These are phyloP conservation scores for Drosophila mayaguana DNA, from an alignment of 2,888 invertebrate genomes.

Conservation along the genomic window DNA sequence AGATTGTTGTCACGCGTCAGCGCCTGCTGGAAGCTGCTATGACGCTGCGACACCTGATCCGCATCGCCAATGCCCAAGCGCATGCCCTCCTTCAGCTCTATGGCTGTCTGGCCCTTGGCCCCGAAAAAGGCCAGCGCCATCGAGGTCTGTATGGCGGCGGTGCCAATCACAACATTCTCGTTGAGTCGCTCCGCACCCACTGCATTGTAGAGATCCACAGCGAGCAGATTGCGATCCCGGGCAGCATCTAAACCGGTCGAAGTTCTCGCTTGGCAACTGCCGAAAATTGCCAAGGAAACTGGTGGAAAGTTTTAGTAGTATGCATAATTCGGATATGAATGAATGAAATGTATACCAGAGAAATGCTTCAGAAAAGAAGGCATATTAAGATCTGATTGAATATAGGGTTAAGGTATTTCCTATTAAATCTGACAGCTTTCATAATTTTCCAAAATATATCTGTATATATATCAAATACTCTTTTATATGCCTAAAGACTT, in stretches of 20 bases:
- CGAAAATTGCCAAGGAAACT: constrained; percentile 52
- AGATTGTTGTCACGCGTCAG: constrained; percentile 78
- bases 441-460: not conserved
- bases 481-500: too few species aligned
- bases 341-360: not conserved
- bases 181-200: constrained; percentile 86
- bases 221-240: constrained; percentile 76
- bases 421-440: not conserved
- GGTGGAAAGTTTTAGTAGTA: not conserved
- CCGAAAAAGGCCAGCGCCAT: constrained; percentile 91
- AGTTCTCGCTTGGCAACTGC: constrained; percentile 41
- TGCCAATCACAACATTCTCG: constrained; percentile 90
- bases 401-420: not conserved
- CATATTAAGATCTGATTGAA: not conserved
- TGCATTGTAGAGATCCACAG: constrained; percentile 84
- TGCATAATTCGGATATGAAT: not conserved
- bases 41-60: constrained; percentile 73
- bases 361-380: not conserved
- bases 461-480: too few species aligned
- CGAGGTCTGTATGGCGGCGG: constrained; percentile 90
- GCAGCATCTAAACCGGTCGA: constrained; percentile 43
- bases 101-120: constrained; percentile 88
- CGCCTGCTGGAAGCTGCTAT: constrained; percentile 74
- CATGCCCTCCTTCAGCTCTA: constrained; percentile 87
- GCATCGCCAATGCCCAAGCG: constrained; percentile 82